Evolutionary conservation across 2,113 vertebrate genomes (phyloP).

Genomic region (Hippocampus mohnikei): DNA sequence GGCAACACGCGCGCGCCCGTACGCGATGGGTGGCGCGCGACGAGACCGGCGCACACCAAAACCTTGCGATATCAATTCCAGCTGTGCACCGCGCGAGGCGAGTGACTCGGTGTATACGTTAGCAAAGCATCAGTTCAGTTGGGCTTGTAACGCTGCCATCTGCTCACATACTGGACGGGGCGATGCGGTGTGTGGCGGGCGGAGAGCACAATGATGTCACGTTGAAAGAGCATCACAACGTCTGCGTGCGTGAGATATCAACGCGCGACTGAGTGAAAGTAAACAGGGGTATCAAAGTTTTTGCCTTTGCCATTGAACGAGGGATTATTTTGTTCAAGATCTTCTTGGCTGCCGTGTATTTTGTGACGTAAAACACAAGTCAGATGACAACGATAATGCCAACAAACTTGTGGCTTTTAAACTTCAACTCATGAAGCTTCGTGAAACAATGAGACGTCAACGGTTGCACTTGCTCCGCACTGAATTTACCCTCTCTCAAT

Average conservation of each 20-base stretch:
- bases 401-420: too few relatives aligned
- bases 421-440: too few relatives aligned
- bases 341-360: too few relatives aligned
- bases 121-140: constrained; percentile 21
- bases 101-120: not conserved
- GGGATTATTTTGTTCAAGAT: too few relatives aligned
- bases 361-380: too few relatives aligned
- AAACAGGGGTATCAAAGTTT: too few relatives aligned
- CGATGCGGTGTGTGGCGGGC: not conserved
- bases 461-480: too few relatives aligned
- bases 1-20: constrained; percentile 48
- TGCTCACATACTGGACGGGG: not conserved
- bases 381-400: too few relatives aligned
- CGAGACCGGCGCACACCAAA: constrained; percentile 53
- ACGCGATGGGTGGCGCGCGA: constrained; percentile 57
- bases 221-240: constrained; percentile 19
- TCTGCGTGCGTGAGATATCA: constrained; percentile 1
- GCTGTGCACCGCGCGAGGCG: constrained; percentile 56
- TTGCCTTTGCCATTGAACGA: too few relatives aligned
- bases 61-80: constrained; percentile 65
- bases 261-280: too few relatives aligned
- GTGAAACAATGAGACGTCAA: too few relatives aligned
- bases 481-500: too few relatives aligned
- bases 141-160: constrained; percentile 3
- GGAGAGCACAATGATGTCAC: not conserved